phyloP scores from a whole-genome alignment of 92 coral and sea anemone species.

The Umimayanthus kanabou region DNA sequence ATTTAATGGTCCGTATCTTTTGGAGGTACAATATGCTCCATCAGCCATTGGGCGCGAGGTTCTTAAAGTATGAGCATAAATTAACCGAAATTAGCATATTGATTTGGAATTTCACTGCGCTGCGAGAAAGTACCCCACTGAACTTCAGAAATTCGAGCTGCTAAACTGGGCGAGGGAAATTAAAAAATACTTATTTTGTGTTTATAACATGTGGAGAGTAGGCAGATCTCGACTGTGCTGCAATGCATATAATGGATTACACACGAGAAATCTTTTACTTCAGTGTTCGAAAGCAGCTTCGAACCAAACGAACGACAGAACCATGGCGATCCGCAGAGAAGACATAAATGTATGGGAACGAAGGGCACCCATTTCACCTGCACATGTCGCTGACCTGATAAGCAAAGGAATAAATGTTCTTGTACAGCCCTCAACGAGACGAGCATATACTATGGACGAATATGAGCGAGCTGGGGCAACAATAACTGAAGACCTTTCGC shows the following conservation, averaged over 20 bases:
- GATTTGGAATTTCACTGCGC: neutral
- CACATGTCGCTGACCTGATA: conserved; percentile 94
- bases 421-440: conserved; percentile 96
- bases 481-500: conserved; percentile 83
- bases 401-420: conserved; percentile 88
- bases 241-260: conserved; percentile 15
- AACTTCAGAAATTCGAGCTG: neutral
- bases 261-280: neutral
- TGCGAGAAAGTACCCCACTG: neutral
- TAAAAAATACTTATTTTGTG: neutral
- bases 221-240: conserved; percentile 10
- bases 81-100: no score
- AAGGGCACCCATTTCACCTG: conserved; percentile 92
- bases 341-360: conserved; percentile 99
- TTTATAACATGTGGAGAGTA: conserved; percentile 11
- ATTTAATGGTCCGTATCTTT: no score
- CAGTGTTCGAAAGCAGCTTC: conserved; percentile 35
- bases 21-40: no score
- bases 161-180: neutral
- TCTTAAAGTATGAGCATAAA: neutral
- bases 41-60: no score
- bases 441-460: conserved; percentile 98
- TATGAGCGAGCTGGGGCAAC: conserved; percentile 93
- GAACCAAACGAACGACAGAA: conserved; percentile 52
- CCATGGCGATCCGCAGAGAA: conserved; percentile 96